Evolutionary conservation across 2,888 invertebrate species (phyloP).

Genomic region (Eilema sororculum): DNA sequence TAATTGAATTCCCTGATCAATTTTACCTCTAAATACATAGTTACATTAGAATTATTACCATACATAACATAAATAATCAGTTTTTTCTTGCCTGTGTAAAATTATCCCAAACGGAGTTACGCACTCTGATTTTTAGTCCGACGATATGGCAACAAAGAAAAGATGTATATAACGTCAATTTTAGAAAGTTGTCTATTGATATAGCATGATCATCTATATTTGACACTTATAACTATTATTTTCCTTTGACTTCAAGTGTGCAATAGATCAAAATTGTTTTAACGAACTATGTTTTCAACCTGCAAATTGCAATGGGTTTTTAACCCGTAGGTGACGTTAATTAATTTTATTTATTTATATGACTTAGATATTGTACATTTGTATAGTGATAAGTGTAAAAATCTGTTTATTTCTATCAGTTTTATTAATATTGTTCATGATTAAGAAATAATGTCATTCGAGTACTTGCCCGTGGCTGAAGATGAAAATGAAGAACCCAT

Average conservation of each 20-base stretch:
- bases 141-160: slow-evolving; percentile 55
- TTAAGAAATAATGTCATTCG: slow-evolving; percentile 86
- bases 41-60: no score
- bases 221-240: slow-evolving; percentile 66
- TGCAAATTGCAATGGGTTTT: slow-evolving; percentile 85
- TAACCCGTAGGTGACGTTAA: slow-evolving; percentile 86
- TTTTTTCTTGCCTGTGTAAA: no score
- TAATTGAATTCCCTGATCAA: no score
- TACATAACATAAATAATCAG: no score
- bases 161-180: slow-evolving; percentile 67
- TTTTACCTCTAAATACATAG: no score
- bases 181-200: slow-evolving; percentile 81
- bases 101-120: no score
- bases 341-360: slow-evolving; percentile 84
- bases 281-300: slow-evolving; percentile 82
- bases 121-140: no score
- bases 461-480: slow-evolving; percentile 97
- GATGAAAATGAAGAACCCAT: slow-evolving; percentile 99
- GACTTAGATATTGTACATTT: slow-evolving; percentile 83
- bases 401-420: slow-evolving; percentile 78
- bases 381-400: slow-evolving; percentile 80
- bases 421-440: slow-evolving; percentile 81
- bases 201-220: slow-evolving; percentile 60
- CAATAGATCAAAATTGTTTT: slow-evolving; percentile 65
- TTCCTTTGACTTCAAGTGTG: slow-evolving; percentile 54